A percentile compares a stretch with the other conserved stretches of the same genome.
Evolutionary conservation across 2,888 invertebrate species (phyloP).

Genomic region (Andrena dorsata): DNA sequence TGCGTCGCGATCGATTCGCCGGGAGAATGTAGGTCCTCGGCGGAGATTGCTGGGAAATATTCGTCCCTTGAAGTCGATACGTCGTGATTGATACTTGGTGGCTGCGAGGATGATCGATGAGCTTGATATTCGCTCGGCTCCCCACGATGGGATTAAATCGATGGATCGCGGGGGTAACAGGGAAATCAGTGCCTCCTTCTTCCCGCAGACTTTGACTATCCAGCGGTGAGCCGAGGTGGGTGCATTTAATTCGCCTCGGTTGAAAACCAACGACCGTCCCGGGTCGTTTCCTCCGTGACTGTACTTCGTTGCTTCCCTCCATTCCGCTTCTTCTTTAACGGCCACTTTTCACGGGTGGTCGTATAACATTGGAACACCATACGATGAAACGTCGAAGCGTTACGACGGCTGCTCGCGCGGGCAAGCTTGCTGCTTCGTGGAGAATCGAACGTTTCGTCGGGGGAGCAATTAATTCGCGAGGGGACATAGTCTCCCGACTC

Average conservation of each 20-base stretch:
- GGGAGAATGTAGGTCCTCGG: background rate
- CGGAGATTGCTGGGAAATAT: conserved; percentile 28
- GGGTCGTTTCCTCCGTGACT: conserved; percentile 27
- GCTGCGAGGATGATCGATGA: conserved; percentile 27
- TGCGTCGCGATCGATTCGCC: too few relatives aligned
- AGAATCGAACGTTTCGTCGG: background rate
- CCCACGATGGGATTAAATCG: conserved; percentile 46
- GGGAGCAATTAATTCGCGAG: conserved; percentile 4
- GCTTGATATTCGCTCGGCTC: conserved; percentile 16
- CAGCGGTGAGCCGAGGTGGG: conserved; percentile 45
- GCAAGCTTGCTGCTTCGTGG: background rate
- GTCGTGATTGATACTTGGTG: conserved; percentile 34
- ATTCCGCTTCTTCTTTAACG: conserved; percentile 68
- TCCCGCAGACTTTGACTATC: background rate
- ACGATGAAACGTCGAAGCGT: conserved; percentile 49
- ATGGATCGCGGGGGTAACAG: conserved; percentile 49
- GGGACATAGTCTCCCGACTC: too few relatives aligned
- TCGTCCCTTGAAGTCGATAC: conserved; percentile 27
- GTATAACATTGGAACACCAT: conserved; percentile 70
- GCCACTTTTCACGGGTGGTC: conserved; percentile 69
- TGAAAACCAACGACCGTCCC: conserved; percentile 53
- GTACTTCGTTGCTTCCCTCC: conserved; percentile 21
- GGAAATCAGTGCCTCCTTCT: conserved; percentile 44
- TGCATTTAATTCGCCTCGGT: conserved; percentile 66
- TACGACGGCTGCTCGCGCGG: background rate